These are phyloP conservation scores for Sciurus niger DNA, from an alignment of 2,113 vertebrate species.

Conservation along the genomic window DNA sequence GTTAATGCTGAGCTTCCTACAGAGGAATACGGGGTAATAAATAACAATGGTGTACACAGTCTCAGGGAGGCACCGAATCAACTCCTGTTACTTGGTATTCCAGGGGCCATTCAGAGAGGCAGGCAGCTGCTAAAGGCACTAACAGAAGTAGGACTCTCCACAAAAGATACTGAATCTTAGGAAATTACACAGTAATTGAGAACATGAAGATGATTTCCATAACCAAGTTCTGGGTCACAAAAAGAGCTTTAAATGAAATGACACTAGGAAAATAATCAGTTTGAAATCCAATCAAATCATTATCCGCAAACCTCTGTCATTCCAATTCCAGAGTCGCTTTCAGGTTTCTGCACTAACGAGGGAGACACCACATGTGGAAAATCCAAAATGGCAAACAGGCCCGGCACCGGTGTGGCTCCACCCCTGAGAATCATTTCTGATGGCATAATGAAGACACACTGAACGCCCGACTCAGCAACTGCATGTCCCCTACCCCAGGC, in stretches of 20 bases:
- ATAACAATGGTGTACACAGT: background rate
- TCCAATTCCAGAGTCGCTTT: background rate
- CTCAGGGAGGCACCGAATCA: background rate
- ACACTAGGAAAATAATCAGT: background rate
- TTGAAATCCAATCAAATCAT: slow-evolving; percentile 2
- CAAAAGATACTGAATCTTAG: background rate
- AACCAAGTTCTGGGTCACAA: background rate
- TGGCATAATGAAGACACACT: background rate
- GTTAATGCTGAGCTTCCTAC: background rate
- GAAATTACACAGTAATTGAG: slow-evolving; percentile 39
- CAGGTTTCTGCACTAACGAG: background rate
- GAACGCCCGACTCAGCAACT: background rate
- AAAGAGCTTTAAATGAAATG: slow-evolving; percentile 29
- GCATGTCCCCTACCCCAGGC: fast-evolving
- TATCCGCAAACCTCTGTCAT: background rate
- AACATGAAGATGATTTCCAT: background rate
- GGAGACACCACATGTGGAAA: background rate
- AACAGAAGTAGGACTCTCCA: background rate
- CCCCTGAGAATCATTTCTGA: background rate
- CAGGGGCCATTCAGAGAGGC: background rate
- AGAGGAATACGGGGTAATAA: background rate
- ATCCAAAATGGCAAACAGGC: background rate
- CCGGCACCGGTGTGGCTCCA: background rate
- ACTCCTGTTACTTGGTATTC: background rate
- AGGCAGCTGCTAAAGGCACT: background rate